Base-by-base conservation (phyloP, 1,140 invertebrate genomes). In the Cydia splendana region DNA sequence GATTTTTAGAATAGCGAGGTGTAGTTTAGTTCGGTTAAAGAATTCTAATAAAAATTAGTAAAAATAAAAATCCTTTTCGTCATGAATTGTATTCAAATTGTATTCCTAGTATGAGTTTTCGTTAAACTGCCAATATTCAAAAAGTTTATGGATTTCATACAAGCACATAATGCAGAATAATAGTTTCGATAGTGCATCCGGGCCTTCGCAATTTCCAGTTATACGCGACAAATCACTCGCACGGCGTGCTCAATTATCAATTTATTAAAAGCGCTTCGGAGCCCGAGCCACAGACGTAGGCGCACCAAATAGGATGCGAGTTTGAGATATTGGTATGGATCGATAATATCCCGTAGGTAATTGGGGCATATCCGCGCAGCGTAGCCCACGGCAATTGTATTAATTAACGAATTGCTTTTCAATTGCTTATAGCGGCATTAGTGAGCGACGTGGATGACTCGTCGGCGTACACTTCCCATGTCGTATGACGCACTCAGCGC, bases 371-470 rank as follows among this genome's bases (percentile, higher is more conserved):
- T 85, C 83, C 81, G 62, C 76, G 73, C 80, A 5, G 76, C 30
- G 65, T 65, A 62, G 62, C 65, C 65, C 62, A 69, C 69, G 81
- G 78, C 80, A 84, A 86, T 84, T 83, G 85, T 85, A 86, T 81
- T 87, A 80, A 84, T 86, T 81, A 83, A 81, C 83, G 84, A 87
- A 85, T 84, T 86, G 84, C 79, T 84, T 85, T 85, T 83, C 82
- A 84, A 76, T 76, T 76, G 67, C 67, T 71, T 71, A 38, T 71
- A 42, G 30, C 30, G 67, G 67, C 67, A 71, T 71, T 71, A 71
- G 67, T 15, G 30, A 71, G 67, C 67, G 67, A 71, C 67, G 67
- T 18, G 13, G 30, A 71, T 82, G 65, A 75, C 24, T 65, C 38
- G 53, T 34, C 20, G 38, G 18, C 65, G 38, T 74, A 42, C 30